Percentiles rank a stretch among this genome's conserved stretches.
Evolutionary conservation across 2,113 vertebrate genomes (phyloP).

Genomic region (Scartelaos histophorus): DNA sequence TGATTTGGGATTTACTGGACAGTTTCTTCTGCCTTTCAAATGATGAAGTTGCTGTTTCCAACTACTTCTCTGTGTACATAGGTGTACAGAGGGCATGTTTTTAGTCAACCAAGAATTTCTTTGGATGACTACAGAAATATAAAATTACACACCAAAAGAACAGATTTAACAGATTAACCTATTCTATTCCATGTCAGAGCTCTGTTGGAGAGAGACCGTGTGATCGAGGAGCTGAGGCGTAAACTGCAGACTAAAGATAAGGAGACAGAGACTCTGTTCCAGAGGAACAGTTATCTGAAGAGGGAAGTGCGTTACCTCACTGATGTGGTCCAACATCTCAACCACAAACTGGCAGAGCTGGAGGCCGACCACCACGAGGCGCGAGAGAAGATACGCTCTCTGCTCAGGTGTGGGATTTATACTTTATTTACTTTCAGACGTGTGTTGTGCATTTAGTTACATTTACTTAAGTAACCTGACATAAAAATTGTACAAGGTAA

Average conservation of each 20-base stretch:
- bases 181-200: conserved; percentile 40
- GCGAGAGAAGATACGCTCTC: conserved; percentile 52
- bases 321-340: conserved; percentile 51
- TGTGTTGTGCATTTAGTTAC: too few species aligned
- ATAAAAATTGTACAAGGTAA: too few species aligned
- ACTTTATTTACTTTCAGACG: too few species aligned
- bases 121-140: too few species aligned
- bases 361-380: conserved; percentile 61
- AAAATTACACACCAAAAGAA: too few species aligned
- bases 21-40: too few species aligned
- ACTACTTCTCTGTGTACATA: too few species aligned
- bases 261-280: conserved; percentile 51
- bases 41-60: too few species aligned
- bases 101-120: too few species aligned
- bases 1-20: too few species aligned
- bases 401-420: conserved; percentile 13
- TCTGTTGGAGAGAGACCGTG: conserved; percentile 55
- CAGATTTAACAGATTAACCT: not conserved
- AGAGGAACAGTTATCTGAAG: conserved; percentile 60
- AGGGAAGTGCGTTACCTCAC: conserved; percentile 46
- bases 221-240: conserved; percentile 61
- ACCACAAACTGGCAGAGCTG: conserved; percentile 59
- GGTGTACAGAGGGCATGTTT: too few species aligned
- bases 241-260: conserved; percentile 57
- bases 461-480: too few species aligned